Conservation (phyloP, 2,888 invertebrate species). For the Clanis bilineata region DNA sequence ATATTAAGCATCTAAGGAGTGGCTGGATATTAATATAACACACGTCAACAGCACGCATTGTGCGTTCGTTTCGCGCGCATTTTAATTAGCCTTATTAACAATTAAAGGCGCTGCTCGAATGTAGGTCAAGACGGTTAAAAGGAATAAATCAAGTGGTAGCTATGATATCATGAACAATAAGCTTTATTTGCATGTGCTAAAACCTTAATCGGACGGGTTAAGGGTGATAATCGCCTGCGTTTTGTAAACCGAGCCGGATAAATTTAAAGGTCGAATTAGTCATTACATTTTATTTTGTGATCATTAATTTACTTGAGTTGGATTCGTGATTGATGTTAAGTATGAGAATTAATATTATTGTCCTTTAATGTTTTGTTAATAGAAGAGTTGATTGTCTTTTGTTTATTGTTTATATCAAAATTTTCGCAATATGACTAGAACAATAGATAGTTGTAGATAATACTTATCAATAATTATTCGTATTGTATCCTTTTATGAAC, state of each 20-base stretch:
- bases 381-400: neutral
- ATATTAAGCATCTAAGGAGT: neutral
- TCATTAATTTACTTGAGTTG: constrained; percentile 67
- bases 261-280: constrained; percentile 59
- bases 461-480: too few relatives aligned
- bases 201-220: constrained; percentile 40
- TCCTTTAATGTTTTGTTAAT: neutral
- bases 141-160: constrained; percentile 76
- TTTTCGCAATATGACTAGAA: neutral
- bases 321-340: constrained; percentile 16
- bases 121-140: constrained; percentile 79
- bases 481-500: too few relatives aligned
- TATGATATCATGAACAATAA: constrained; percentile 70
- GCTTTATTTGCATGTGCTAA: constrained; percentile 31
- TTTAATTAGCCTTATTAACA: constrained; percentile 82
- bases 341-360: neutral
- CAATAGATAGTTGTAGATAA: too few relatives aligned
- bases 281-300: constrained; percentile 74
- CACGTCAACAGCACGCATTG: constrained; percentile 26
- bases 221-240: constrained; percentile 35
- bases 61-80: constrained; percentile 67
- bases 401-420: neutral
- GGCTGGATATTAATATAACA: constrained; percentile 13
- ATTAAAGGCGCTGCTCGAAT: constrained; percentile 78
- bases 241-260: constrained; percentile 36